Evolutionary conservation across 1,140 invertebrate genomes (phyloP), one percentile per base, ranked within the genome.

Genomic region (Drosophila chauvacae): DNA sequence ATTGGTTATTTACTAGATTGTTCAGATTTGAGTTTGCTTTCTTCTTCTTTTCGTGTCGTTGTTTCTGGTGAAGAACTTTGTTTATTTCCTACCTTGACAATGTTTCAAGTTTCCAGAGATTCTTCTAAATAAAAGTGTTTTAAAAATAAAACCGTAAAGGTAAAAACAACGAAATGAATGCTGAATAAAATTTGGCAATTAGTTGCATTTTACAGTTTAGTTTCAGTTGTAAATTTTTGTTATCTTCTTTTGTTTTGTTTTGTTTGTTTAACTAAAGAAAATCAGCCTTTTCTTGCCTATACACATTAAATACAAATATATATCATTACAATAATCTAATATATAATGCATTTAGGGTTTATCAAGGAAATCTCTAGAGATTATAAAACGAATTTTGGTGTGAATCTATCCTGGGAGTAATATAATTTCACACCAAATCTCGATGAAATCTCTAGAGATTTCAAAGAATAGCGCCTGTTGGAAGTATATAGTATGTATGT

Each of bases 201-300:
- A 83, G 84, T 88, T 87, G 84, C 84, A 75, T 88, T 88, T 80
- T 77, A 76, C 65, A 66, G 63, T 77, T 68, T 69, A 59, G 59
- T 71, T 77, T 78, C 30, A 62, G 51, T 77, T 77, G 35, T 77
- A 68, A 47, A 73, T 77, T 55, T 64, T 64, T 48, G 53, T 47
- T 59, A 18, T 59, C 42, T 64, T 64, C 11, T 45, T 74, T 76
- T 28, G 28, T 69, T 64, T 65, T 66, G 4, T 30, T 74, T 74
- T 30, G 7, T 74, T 70, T 58, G 69, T 76, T 88, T 64, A 87
- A 87, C 84, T 87, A 87, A 87, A 87, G 84, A 87, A 87, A 87
- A 87, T 87, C 84, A 87, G 84, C 84, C 84, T 87, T 87, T 87
- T 87, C 84, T 87, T 87, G 80, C 84, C 84, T 86, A 84, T 87